These are phyloP conservation scores for Silurus asotus DNA, from an alignment of 2,113 vertebrate genomes.

Conservation along the genomic window DNA sequence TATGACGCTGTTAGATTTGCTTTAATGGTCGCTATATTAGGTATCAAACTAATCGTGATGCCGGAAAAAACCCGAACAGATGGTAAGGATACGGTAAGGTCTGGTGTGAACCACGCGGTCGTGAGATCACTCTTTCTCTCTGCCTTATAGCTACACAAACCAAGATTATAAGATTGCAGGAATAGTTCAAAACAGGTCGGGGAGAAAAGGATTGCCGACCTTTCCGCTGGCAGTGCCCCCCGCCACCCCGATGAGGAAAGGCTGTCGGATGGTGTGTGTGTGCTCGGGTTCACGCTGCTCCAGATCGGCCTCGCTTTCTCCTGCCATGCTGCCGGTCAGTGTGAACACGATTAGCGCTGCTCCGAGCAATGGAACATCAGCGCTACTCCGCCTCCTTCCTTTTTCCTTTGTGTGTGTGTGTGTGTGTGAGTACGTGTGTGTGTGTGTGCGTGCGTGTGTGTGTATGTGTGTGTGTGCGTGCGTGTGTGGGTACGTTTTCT, in stretches of 20 bases:
- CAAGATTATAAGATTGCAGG: not conserved
- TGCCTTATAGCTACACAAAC: not conserved
- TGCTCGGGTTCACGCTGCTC: constrained; percentile 59
- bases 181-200: not conserved
- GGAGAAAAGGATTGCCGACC: constrained; percentile 67
- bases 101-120: constrained; percentile 51
- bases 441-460: not conserved
- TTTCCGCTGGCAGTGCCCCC: constrained; percentile 93
- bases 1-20: not conserved
- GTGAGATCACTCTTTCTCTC: not conserved
- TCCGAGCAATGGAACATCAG: constrained; percentile 27
- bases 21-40: not conserved
- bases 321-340: constrained; percentile 78
- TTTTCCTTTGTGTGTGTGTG: constrained; percentile 22
- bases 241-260: constrained; percentile 90
- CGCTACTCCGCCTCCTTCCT: constrained; percentile 59
- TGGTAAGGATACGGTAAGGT: not conserved
- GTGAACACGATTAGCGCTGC: constrained; percentile 37
- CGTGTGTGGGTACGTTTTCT: not conserved
- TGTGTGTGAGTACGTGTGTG: constrained; percentile 15
- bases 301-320: constrained; percentile 82
- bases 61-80: not conserved
- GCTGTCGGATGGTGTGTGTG: constrained; percentile 72
- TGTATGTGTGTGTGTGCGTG: not conserved
- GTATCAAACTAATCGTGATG: not conserved